Evolutionary conservation across 2,113 vertebrate species (phyloP), one percentile per base, ranked within the genome.

Genomic region (Lichenostomus cassidix): DNA sequence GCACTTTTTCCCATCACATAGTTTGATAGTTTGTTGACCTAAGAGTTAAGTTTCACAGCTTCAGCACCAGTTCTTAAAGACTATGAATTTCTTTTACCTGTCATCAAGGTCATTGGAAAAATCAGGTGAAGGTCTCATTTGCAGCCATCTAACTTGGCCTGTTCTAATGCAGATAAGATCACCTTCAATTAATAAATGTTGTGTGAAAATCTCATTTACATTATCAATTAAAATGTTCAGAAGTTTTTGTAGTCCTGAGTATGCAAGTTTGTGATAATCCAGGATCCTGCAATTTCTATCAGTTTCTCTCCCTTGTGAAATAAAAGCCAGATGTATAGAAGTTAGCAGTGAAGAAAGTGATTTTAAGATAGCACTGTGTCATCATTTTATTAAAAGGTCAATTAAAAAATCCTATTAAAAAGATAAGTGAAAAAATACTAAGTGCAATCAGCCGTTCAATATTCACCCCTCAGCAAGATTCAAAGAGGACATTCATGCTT

Each of bases 351-450:
- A 27, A 85, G n/a, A 78, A 93, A 82, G 27, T 55, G 50, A 83
- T 68, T 77, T 73, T 35, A 85, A 85, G 53, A 53, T 74, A 91
- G 29, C 11, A 58, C 53, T 28, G 31, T 79, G 55, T 69, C 75
- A 95, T 83, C 88, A 81, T 84, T 88, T 91, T 78, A 78, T 84
- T 79, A 85, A 89, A 93, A 92, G 59, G 46, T 90, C 90, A 88
- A 70, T 85, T n/a, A 9, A 84, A 89, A 92, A 87, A 75, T 23
- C 33, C 41, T 25, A 88, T 94, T 95, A 79, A 68, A 95, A 89
- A 82, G 70, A 71, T 68, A 87, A 92, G 28, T 91, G 76, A 71
- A 91, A 94, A 91, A 91, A 90, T 35, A 19, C 55, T 39, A 73
- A 82, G 62, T 69, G 70, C 69, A 92, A 35, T 92, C 74, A 95